Percentiles rank a stretch among this genome's conserved stretches.
Conservation (phyloP, 2,797 vertebrate genomes). For the Sphenodon punctatus region DNA sequence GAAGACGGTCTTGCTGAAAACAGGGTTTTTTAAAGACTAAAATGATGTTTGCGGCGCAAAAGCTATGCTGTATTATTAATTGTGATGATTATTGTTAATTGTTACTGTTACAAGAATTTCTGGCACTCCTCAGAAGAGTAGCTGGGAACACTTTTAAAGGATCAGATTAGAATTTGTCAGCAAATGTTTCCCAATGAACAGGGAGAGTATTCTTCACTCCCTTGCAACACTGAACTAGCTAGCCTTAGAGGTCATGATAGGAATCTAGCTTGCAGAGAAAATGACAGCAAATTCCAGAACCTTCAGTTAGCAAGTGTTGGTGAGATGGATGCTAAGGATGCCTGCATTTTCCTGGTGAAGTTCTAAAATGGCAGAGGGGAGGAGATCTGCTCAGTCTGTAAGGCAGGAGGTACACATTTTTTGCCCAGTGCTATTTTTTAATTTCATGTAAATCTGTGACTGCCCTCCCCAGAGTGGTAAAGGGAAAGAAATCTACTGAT, state of each 20-base stretch:
- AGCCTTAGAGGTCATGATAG: background rate
- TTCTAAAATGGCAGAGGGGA: constrained; percentile 3
- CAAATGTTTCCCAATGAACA: background rate
- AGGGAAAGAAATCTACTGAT: background rate
- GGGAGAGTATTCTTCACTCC: background rate
- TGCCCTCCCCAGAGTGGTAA: background rate
- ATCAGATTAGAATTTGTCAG: background rate
- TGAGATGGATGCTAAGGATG: background rate
- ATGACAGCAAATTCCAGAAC: background rate
- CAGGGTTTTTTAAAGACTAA: background rate
- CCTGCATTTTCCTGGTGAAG: background rate
- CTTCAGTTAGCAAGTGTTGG: background rate
- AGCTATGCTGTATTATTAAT: background rate
- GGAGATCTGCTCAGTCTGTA: background rate
- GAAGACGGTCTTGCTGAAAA: constrained; percentile 14
- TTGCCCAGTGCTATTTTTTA: background rate
- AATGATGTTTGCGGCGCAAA: background rate
- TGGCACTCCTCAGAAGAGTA: background rate
- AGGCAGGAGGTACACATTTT: background rate
- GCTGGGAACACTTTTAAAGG: background rate
- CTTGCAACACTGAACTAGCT: background rate
- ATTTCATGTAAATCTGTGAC: background rate
- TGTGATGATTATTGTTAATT: background rate
- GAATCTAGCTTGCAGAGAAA: background rate
- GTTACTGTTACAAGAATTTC: background rate